These are phyloP conservation scores for Julus scanicus DNA, from an alignment of 2,888 invertebrate genomes.

Conservation along the genomic window DNA sequence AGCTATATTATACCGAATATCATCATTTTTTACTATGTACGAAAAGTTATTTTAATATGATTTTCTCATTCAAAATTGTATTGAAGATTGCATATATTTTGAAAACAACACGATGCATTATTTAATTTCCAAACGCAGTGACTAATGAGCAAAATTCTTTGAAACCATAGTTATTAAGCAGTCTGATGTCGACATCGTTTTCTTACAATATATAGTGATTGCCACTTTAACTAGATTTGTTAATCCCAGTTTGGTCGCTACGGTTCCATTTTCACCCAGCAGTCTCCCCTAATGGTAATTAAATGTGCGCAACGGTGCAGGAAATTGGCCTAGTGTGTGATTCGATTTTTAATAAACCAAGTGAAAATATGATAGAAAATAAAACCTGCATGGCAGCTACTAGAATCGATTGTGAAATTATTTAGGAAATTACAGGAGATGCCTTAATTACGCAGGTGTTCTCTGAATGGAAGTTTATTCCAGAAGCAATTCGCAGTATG, in stretches of 20 bases:
- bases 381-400: background rate
- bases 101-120: no score
- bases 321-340: background rate
- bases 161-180: no score
- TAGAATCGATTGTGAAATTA: background rate
- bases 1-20: no score
- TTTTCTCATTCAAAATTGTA: no score
- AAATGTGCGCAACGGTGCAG: background rate
- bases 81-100: no score
- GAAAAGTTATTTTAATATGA: no score
- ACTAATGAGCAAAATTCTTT: no score
- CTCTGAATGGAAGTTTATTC: background rate
- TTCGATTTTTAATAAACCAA: background rate
- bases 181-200: background rate
- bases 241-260: background rate
- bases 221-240: background rate
- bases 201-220: background rate
- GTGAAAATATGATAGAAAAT: background rate
- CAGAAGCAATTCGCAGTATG: background rate
- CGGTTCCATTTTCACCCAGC: background rate
- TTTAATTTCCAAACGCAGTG: no score
- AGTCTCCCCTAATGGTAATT: conserved; percentile 12
- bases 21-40: no score
- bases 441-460: background rate
- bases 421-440: background rate